A percentile compares a stretch with the other conserved stretches of the same genome.
Conservation (phyloP, 2,888 invertebrate species). For the Alloplasta piceator region DNA sequence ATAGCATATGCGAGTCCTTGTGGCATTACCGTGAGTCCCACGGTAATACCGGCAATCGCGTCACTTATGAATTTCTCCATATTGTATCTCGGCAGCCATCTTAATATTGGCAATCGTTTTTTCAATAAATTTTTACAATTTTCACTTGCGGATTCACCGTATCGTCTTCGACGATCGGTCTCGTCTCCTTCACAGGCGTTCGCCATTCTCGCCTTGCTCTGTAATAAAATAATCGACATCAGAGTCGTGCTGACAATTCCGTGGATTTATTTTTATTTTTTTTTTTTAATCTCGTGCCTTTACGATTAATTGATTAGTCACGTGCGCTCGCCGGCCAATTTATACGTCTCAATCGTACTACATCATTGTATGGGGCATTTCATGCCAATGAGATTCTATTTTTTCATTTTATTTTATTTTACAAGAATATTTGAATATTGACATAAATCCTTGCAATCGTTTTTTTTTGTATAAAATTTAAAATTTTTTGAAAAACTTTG, state of each 20-base stretch:
- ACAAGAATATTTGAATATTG: too few relatives aligned
- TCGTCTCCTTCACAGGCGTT: constrained; percentile 16
- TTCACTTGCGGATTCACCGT: neutral
- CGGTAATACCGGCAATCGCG: constrained; percentile 95
- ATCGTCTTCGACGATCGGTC: constrained; percentile 7
- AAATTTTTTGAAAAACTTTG: too few relatives aligned
- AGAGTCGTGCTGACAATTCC: neutral
- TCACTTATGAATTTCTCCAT: constrained; percentile 92
- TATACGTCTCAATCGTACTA: too few relatives aligned
- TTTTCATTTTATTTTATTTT: too few relatives aligned
- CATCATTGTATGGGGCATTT: too few relatives aligned
- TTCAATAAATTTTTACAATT: constrained; percentile 69
- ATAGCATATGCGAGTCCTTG: constrained; percentile 97
- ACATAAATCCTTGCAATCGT: too few relatives aligned
- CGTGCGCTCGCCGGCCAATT: neutral
- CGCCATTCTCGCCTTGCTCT: constrained; percentile 11
- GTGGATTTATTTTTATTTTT: neutral
- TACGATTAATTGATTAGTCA: neutral
- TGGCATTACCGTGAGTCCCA: constrained; percentile 96
- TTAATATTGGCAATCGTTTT: constrained; percentile 87
- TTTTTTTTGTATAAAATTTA: too few relatives aligned
- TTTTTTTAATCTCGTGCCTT: neutral
- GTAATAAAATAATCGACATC: neutral
- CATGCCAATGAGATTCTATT: too few relatives aligned
- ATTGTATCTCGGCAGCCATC: constrained; percentile 91